phyloP scores from a whole-genome alignment of 2,888 invertebrate genomes.

The Napeogenes inachia region DNA sequence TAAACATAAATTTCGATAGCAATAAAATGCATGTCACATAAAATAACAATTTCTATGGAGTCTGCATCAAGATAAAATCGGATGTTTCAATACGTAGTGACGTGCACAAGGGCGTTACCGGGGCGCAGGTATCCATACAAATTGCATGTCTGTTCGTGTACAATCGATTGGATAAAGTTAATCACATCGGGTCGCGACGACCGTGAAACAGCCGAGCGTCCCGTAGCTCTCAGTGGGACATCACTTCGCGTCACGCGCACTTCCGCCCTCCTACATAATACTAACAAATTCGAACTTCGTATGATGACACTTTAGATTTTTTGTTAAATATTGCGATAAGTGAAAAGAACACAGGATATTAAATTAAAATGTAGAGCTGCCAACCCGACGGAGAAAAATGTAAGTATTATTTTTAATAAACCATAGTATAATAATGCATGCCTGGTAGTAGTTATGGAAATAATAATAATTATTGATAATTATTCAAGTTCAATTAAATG shows the following conservation, averaged over 20 bases:
- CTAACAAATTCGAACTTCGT: constrained; percentile 25
- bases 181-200: constrained; percentile 70
- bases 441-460: too few species aligned
- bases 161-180: constrained; percentile 71
- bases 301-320: constrained; percentile 35
- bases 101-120: constrained; percentile 51
- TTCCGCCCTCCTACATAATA: constrained; percentile 47
- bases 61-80: constrained; percentile 38
- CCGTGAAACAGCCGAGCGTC: constrained; percentile 65
- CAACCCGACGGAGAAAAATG: constrained; percentile 67
- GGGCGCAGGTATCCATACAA: constrained; percentile 42
- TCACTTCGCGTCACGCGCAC: constrained; percentile 61
- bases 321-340: constrained; percentile 41
- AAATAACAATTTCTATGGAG: constrained; percentile 25
- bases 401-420: constrained; percentile 47
- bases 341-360: constrained; percentile 45
- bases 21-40: constrained; percentile 26
- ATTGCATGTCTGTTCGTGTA: constrained; percentile 46
- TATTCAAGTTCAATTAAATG: too few species aligned
- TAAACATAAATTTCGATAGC: constrained; percentile 12
- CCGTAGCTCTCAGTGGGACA: constrained; percentile 43
- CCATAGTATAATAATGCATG: neutral
- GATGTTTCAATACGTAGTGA: constrained; percentile 46
- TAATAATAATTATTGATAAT: too few species aligned
- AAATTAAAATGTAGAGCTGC: constrained; percentile 69